These are phyloP conservation scores for Oasisia sp. DNA, from an alignment of 2,888 invertebrate species.

Conservation along the genomic window DNA sequence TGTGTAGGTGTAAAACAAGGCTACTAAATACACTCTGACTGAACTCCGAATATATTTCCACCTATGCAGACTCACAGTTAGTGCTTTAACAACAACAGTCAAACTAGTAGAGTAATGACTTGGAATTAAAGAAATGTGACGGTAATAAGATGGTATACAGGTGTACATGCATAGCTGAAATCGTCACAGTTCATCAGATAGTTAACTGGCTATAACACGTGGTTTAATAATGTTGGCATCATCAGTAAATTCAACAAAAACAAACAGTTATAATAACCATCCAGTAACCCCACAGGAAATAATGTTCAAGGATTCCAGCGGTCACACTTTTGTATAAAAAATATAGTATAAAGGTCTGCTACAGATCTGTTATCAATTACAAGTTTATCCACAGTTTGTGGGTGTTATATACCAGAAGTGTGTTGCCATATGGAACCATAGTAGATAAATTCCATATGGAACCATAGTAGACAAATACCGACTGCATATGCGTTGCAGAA, in stretches of 20 bases:
- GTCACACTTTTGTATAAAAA: not conserved
- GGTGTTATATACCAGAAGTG: not conserved
- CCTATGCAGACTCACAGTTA: not conserved
- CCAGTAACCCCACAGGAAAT: not conserved
- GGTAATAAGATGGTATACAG: not conserved
- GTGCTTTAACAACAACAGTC: not conserved
- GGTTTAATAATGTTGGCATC: slow-evolving; percentile 1
- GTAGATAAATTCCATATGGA: no score
- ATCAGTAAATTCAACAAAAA: not conserved
- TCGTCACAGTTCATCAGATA: not conserved
- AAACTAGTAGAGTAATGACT: not conserved
- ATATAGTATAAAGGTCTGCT: not conserved
- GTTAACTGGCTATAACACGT: not conserved
- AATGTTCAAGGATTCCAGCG: not conserved
- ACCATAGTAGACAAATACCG: no score
- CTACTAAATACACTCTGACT: not conserved
- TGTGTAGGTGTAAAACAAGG: not conserved
- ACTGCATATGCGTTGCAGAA: not conserved
- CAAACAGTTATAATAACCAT: not conserved
- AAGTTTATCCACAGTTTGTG: not conserved
- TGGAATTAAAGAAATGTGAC: not conserved
- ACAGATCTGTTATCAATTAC: not conserved
- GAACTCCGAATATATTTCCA: not conserved
- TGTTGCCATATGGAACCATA: not conserved
- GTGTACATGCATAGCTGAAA: not conserved